Base-by-base conservation (phyloP, 2,113 vertebrate species). In the Pygoscelis adeliae region DNA sequence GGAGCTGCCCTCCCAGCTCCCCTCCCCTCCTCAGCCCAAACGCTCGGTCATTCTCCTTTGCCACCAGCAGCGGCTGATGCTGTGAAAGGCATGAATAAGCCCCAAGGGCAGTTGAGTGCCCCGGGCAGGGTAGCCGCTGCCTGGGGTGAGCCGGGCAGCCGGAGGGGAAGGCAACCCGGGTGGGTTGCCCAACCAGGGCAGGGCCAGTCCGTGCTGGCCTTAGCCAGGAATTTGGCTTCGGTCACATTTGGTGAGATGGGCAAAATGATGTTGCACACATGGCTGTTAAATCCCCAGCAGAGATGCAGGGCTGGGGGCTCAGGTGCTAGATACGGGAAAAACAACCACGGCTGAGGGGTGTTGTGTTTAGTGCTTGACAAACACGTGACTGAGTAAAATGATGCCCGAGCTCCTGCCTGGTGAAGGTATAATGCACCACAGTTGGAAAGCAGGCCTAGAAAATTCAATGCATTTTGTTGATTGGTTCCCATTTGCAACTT, bases 141-240 rank as follows among this genome's bases (percentile, higher is more conserved):
- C 19, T 2, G 30, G 26, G 21, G 5, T 2, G 2, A 15, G 47
- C 13, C 6, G 29, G 36, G 21, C 74, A 15, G 46, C 4, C 2
- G 18, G 21, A 50, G 5, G 32, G 30, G 12, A 30, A 34, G 38
- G 76, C 50, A 30, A 8, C 19, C 67, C 1, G 55, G 27, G 23
- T 10, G 70, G 14, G 46, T 42, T 42, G 42, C 42, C 42, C 42
- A 42, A 15, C 15, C 40, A 23, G 38, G 29, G 36, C 25, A 16
- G 18, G 19, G 30, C 15, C 58, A 4, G 26, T 20, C 47, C 19
- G 25, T 44, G 47, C 42, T 67, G 70, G 29, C 36, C 53, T 61
- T 32, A 26, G 16, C 32, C 73, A 7, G 46, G 38, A 36, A 14
- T 23, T 80, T 47, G 79, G 29, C 79, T 70, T 58, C 13, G 3